These are phyloP conservation scores for Coilia nasus DNA, from an alignment of 2,797 vertebrate species.

Conservation along the genomic window DNA sequence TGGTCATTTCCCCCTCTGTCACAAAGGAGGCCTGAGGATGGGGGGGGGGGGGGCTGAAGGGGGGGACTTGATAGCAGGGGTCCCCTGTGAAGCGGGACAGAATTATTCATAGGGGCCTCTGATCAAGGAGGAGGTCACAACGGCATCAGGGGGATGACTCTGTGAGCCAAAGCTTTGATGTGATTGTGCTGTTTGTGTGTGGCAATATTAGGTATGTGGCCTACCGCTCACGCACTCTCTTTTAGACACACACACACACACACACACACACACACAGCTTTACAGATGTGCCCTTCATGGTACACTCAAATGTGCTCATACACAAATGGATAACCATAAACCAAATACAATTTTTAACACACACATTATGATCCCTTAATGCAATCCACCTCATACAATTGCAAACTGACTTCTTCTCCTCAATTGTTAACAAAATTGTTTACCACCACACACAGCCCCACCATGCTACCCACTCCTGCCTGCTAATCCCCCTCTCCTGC, in stretches of 20 bases:
- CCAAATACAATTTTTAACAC: neutral
- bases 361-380: neutral
- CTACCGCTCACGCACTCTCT: slow-evolving; percentile 24
- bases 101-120: slow-evolving; percentile 64
- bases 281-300: neutral
- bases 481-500: slow-evolving; percentile 1
- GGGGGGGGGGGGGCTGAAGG: slow-evolving; percentile 34
- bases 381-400: neutral
- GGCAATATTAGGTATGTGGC: neutral
- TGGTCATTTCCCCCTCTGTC: slow-evolving; percentile 26
- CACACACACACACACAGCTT: slow-evolving; percentile 13
- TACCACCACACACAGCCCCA: neutral
- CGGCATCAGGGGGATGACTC: slow-evolving; percentile 63
- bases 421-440: neutral
- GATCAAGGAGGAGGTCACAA: slow-evolving; percentile 64
- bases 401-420: neutral
- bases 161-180: slow-evolving; percentile 69
- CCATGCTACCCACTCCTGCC: neutral
- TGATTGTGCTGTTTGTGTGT: slow-evolving; percentile 51
- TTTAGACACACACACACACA: slow-evolving; percentile 34
- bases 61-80: slow-evolving; percentile 32
- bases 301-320: neutral
- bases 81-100: slow-evolving; percentile 63
- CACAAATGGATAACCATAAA: neutral
- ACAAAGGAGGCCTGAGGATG: slow-evolving; percentile 39